Evolutionary conservation across 2,797 vertebrate species (phyloP), one percentile per base, ranked within the genome.

Genomic region (Lepidocolaptes lacrymiger): DNA sequence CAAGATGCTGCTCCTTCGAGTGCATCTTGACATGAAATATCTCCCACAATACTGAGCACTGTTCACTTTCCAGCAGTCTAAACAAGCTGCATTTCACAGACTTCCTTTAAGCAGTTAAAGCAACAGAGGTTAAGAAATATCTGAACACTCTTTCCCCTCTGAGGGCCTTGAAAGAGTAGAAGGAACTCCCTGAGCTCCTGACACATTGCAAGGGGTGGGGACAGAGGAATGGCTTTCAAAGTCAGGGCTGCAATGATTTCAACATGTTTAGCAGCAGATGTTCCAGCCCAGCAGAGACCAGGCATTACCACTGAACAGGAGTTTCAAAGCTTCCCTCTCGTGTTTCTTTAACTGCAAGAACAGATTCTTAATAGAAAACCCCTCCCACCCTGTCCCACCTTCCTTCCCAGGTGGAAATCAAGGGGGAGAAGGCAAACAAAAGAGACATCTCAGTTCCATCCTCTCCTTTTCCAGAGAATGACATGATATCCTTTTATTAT

Each of bases 1-100:
- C 41, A 19, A 14, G 46, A 7, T 0, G 3, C 79, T 36, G 73
- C 46, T 82, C 55, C 63, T 54, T 37, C 68, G 2, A 46, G n/a
- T 14, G 46, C 46, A 73, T 5, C 85, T 9, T 27, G 12, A 54
- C 23, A 7, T 0, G 6, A 61, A 74, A 23, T 3, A 12, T 8
- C 46, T 32, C 41, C 2, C 27, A 3, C 46, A 6, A 7, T 0
- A 17, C 0, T 0, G 0, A 75, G 69, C 44, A 9, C 0, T 20
- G 14, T 0, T 36, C 66, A 4, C 19, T 36, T 23, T 3, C 43
- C 4, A 58, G 4, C 71, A 55, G 46, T 9, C 69, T 6, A 0
- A 64, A 36, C 8, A 6, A 48, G 15, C 23, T 11, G 61, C 34
- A 9, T 30, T 37, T 13, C 1, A 12, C 0, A 10, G 46, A 7